Evolutionary conservation across 2,113 vertebrate species (phyloP), one percentile per base, ranked within the genome.

Genomic region (Anhinga anhinga): DNA sequence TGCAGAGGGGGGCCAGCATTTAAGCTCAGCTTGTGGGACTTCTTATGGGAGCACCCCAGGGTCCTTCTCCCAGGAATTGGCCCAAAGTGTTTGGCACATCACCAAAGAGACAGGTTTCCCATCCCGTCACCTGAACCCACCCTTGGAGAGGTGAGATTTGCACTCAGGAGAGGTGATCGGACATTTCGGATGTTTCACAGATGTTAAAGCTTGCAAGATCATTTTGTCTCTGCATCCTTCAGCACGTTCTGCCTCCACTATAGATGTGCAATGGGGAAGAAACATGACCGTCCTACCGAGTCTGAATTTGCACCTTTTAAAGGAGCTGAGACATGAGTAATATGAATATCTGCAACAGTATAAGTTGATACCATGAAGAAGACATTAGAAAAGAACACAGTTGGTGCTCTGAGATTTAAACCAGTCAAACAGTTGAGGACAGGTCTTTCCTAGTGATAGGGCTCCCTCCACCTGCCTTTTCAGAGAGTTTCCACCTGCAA

Each of bases 261-360:
- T 29, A 58, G 40, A 61, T 56, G 36, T 62, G 34, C 0, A 0
- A 29, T 2, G 16, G 8, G n/a, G 49, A 23, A 61, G 81, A 86
- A 70, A 23, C 23, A 9, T 85, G 13, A 61, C 5, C 10, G 34
- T 84, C 70, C 62, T 52, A 30, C 44, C 4, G 2, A n/a, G 13
- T 38, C 86, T 70, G 71, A 86, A 69, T 77, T 88, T 77, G 30
- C 40, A 49, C 67, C 30, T 81, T 81, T 49, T 77, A 32, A 69
- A 90, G 58, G 59, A 72, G 49, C 56, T 50, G 40, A 86, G 36
- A 77, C 29, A 7, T 19, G 36, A 88, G 45, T 77, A 81, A 73
- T 36, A 20, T 2, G 3, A 61, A 7, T 70, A 32, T 81, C 72
- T 47, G 22, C 76, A 53, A 34, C 2, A 13, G 40, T 62, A 61